Evolutionary conservation across 2,797 vertebrate species (phyloP).

Genomic region (Leuciscus waleckii): DNA sequence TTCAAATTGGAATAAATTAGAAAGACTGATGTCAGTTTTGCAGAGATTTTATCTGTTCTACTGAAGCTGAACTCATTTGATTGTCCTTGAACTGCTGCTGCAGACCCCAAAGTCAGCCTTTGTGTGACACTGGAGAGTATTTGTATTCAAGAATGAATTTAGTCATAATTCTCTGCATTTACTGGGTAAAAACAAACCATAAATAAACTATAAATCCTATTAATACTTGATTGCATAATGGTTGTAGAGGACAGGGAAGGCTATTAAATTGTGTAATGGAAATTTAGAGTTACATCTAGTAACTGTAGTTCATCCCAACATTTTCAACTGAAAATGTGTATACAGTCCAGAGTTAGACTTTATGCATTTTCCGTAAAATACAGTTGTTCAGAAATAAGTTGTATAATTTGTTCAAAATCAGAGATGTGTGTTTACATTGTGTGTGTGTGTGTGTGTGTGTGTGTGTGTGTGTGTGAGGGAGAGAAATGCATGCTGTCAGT

Average conservation of each 20-base stretch:
- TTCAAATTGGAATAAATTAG: not conserved
- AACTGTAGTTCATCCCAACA: not conserved
- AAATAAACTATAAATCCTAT: not conserved
- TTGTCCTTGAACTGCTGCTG: not conserved
- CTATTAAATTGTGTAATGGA: slow-evolving; percentile 4
- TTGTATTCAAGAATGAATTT: slow-evolving; percentile 32
- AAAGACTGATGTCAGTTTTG: not conserved
- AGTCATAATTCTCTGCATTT: slow-evolving; percentile 20
- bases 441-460: not conserved
- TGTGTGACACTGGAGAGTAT: not conserved
- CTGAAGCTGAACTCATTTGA: not conserved
- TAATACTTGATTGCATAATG: slow-evolving; percentile 12
- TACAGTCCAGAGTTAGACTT: not conserved
- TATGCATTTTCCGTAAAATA: not conserved
- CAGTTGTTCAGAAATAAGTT: not conserved
- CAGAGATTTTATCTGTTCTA: not conserved
- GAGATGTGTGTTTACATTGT: not conserved
- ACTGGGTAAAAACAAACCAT: slow-evolving; percentile 13
- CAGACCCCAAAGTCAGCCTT: not conserved
- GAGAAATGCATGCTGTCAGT: slow-evolving; percentile 3
- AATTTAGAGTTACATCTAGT: not conserved
- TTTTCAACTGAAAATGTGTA: slow-evolving; percentile 2
- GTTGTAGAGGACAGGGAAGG: slow-evolving; percentile 4
- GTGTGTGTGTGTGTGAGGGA: not conserved
- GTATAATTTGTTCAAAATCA: slow-evolving; percentile 5